These are phyloP conservation scores for Caretta caretta DNA, from an alignment of 2,113 vertebrate species.

Conservation along the genomic window DNA sequence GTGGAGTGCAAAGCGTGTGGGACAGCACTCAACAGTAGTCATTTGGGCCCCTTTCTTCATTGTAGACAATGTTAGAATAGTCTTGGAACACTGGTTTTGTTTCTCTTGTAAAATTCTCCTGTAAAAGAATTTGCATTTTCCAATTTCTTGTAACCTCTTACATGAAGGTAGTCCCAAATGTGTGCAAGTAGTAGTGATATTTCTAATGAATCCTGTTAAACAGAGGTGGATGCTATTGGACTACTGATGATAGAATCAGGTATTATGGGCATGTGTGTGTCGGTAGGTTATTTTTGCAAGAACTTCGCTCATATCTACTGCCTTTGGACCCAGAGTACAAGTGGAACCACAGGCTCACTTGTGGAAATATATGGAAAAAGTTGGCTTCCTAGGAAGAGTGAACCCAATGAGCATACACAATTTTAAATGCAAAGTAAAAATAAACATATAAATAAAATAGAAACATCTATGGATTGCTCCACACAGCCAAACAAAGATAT, in stretches of 20 bases:
- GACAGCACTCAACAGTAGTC: accelerated
- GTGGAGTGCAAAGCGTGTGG: background rate
- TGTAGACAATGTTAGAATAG: accelerated
- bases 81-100: background rate
- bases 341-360: background rate
- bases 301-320: background rate
- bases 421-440: background rate
- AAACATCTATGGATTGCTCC: background rate
- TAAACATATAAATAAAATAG: background rate
- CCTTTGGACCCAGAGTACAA: background rate
- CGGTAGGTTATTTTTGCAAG: background rate
- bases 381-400: background rate
- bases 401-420: background rate
- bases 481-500: background rate
- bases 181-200: background rate
- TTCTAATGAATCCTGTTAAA: background rate
- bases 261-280: accelerated
- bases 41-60: accelerated
- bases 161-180: background rate
- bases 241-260: background rate
- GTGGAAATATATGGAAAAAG: background rate
- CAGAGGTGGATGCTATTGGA: background rate
- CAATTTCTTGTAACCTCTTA: background rate
- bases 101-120: accelerated
- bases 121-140: background rate